phyloP scores from a whole-genome alignment of 2,797 vertebrate species.

The Lateolabrax maculatus region DNA sequence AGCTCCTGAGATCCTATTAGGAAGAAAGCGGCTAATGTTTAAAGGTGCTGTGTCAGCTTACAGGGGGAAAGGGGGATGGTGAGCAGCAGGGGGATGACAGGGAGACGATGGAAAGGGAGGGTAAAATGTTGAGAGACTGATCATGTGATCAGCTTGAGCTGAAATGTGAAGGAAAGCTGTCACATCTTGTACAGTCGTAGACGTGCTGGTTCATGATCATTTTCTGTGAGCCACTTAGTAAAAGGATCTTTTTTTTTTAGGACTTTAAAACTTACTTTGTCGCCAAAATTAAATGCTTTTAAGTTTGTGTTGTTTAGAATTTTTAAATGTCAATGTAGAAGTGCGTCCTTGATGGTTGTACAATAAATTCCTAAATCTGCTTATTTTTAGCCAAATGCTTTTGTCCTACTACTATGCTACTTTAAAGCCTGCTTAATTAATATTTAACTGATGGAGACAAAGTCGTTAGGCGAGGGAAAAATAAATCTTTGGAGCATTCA shows the following conservation, averaged over 20 bases:
- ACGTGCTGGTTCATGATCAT: neutral
- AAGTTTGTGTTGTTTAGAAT: neutral
- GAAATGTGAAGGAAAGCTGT: slow-evolving; percentile 43
- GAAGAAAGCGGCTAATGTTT: slow-evolving; percentile 91
- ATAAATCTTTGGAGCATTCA: slow-evolving; percentile 36
- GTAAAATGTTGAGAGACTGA: slow-evolving; percentile 52
- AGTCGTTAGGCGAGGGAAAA: neutral
- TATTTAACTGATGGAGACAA: neutral
- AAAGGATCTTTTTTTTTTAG: neutral
- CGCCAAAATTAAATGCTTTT: neutral
- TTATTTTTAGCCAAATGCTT: slow-evolving; percentile 33
- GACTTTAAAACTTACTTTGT: neutral
- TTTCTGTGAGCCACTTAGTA: neutral
- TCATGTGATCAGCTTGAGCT: slow-evolving; percentile 50
- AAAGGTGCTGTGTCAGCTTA: slow-evolving; percentile 95
- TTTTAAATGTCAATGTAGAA: neutral
- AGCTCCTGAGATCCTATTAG: slow-evolving; percentile 91
- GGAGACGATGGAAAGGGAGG: slow-evolving; percentile 72
- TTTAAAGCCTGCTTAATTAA: neutral
- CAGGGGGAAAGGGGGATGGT: slow-evolving; percentile 74
- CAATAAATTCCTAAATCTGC: neutral
- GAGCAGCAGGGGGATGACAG: slow-evolving; percentile 75
- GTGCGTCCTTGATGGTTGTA: neutral
- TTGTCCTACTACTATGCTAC: neutral
- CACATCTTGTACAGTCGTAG: neutral